These are phyloP conservation scores for Zosterops pallidus DNA, from an alignment of 2,113 vertebrate genomes.

Conservation along the genomic window DNA sequence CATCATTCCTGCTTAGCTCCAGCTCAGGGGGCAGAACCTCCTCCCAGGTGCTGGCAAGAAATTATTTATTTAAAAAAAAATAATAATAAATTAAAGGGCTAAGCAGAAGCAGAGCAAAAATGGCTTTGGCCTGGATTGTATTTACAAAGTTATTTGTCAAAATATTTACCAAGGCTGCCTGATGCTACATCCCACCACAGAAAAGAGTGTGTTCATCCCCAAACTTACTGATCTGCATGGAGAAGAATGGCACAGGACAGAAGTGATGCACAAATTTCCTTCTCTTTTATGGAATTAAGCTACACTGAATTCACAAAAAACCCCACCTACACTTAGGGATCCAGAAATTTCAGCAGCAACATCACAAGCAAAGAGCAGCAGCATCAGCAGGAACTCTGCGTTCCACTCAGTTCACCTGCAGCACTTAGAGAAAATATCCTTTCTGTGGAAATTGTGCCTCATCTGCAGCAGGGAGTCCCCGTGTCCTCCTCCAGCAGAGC, in stretches of 20 bases:
- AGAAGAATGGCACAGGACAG: background rate
- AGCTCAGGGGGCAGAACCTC: background rate
- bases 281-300: background rate
- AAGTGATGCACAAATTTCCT: background rate
- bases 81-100: background rate
- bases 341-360: background rate
- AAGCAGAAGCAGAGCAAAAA: background rate
- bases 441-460: background rate
- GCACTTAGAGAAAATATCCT: background rate
- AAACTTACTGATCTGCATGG: background rate
- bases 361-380: background rate
- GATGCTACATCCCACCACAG: background rate
- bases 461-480: background rate
- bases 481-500: background rate
- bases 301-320: background rate
- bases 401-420: background rate
- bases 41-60: background rate
- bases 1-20: conserved; percentile 2
- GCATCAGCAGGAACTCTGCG: background rate
- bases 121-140: background rate
- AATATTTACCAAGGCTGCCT: background rate
- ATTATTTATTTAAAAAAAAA: background rate
- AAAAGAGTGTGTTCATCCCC: background rate
- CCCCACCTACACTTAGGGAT: fast-evolving
- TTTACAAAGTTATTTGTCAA: background rate